Conservation (phyloP, 2,113 vertebrate genomes). For the Calonectris borealis region DNA sequence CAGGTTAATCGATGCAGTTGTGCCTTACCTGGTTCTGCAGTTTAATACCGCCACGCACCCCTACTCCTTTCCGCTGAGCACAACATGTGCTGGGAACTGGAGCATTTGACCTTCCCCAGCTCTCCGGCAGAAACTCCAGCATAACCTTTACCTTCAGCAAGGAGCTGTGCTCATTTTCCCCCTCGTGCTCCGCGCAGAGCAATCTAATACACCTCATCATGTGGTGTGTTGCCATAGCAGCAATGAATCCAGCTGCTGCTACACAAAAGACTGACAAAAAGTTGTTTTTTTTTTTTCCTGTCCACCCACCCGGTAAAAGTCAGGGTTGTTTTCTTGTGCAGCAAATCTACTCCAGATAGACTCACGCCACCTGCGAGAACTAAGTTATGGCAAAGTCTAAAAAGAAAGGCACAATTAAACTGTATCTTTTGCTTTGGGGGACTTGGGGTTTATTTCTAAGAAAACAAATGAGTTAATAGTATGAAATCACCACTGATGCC, state of each 20-base stretch:
- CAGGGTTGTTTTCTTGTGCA: constrained; percentile 57
- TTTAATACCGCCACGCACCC: constrained; percentile 26
- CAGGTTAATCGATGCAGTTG: not conserved
- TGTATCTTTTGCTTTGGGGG: not conserved
- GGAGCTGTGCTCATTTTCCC: constrained; percentile 76
- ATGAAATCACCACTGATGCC: not conserved
- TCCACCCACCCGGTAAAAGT: constrained; percentile 72
- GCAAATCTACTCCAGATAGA: constrained; percentile 59
- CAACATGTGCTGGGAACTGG: constrained; percentile 37
- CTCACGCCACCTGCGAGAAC: constrained; percentile 36
- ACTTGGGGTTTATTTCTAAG: not conserved
- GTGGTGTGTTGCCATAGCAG: constrained; percentile 95
- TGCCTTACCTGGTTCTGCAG: constrained; percentile 74
- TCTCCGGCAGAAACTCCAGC: constrained; percentile 72
- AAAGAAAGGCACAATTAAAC: not conserved
- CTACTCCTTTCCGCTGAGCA: constrained; percentile 46
- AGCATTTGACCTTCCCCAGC: constrained; percentile 64
- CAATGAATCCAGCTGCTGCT: constrained; percentile 87
- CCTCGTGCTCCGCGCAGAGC: constrained; percentile 82
- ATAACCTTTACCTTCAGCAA: constrained; percentile 81
- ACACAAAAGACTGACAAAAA: constrained; percentile 86
- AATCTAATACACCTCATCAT: constrained; percentile 98
- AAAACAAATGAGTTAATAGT: constrained; percentile 3
- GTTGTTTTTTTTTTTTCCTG: constrained; percentile 43
- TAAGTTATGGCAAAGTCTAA: not conserved